These are phyloP conservation scores for Halisarca cf. caerulea DNA, from an alignment of 37 sponge, comb jelly and placozoan genomes.

Conservation along the genomic window DNA sequence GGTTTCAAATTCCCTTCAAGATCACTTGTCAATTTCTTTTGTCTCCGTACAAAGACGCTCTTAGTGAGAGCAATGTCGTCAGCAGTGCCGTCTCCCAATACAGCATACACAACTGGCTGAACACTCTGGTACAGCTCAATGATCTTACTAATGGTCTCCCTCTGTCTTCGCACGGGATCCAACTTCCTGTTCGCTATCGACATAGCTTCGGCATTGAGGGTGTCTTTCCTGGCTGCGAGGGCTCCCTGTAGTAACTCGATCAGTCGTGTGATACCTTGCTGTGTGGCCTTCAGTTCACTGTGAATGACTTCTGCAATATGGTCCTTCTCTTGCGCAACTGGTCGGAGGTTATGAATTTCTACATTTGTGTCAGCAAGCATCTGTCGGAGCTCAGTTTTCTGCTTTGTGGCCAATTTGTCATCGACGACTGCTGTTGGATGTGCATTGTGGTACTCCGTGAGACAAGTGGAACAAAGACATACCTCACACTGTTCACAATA, in stretches of 20 bases:
- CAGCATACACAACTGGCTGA: neutral
- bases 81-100: slow-evolving; percentile 16
- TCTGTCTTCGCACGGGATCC: neutral
- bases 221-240: neutral
- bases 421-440: slow-evolving; percentile 31
- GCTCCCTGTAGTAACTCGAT: neutral
- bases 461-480: neutral
- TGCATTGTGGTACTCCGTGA: slow-evolving; percentile 21
- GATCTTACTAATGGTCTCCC: slow-evolving; percentile 5
- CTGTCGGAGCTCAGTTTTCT: neutral
- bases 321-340: neutral
- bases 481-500: slow-evolving; percentile 20
- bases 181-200: slow-evolving; percentile 7
- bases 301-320: slow-evolving; percentile 5
- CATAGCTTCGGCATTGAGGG: neutral
- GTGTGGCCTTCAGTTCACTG: slow-evolving; percentile 9
- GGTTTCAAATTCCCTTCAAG: neutral
- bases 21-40: neutral
- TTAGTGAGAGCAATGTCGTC: slow-evolving; percentile 12
- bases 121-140: neutral
- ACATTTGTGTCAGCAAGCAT: neutral
- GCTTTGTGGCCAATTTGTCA: slow-evolving; percentile 1
- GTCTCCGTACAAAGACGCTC: neutral
- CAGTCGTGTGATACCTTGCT: slow-evolving; percentile 7
- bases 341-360: neutral